Percentiles rank a stretch among this genome's conserved stretches.
These are phyloP conservation scores for Phalanger gymnotis DNA, from an alignment of 2,797 vertebrate species.

Conservation along the genomic window DNA sequence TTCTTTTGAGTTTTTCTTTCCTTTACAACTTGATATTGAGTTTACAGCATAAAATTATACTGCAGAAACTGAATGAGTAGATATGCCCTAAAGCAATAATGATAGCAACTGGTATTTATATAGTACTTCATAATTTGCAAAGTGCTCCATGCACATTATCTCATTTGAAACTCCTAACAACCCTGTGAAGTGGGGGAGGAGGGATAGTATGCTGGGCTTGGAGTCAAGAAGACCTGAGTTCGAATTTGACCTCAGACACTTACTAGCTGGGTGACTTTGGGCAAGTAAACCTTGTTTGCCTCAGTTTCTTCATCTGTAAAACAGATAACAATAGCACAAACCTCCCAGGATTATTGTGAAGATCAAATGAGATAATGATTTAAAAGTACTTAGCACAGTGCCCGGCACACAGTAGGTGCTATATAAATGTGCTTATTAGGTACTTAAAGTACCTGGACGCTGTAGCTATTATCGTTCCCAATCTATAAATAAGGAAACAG, in stretches of 20 bases:
- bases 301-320: background rate
- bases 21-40: conserved; percentile 28
- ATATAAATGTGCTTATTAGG: background rate
- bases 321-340: background rate
- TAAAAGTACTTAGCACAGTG: background rate
- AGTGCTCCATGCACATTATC: background rate
- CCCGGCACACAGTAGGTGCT: background rate
- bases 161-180: background rate
- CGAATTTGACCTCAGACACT: background rate
- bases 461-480: background rate
- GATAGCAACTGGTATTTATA: background rate
- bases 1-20: conserved; percentile 37
- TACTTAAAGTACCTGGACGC: background rate
- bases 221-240: background rate
- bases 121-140: background rate
- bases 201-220: background rate
- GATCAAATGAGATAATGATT: background rate
- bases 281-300: background rate
- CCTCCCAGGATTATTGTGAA: background rate
- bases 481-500: background rate
- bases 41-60: conserved; percentile 46
- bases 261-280: background rate
- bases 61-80: background rate
- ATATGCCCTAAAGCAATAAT: background rate
- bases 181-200: background rate